Evolutionary conservation across 2,113 vertebrate species (phyloP).

Genomic region (Dryoscopus gambensis): DNA sequence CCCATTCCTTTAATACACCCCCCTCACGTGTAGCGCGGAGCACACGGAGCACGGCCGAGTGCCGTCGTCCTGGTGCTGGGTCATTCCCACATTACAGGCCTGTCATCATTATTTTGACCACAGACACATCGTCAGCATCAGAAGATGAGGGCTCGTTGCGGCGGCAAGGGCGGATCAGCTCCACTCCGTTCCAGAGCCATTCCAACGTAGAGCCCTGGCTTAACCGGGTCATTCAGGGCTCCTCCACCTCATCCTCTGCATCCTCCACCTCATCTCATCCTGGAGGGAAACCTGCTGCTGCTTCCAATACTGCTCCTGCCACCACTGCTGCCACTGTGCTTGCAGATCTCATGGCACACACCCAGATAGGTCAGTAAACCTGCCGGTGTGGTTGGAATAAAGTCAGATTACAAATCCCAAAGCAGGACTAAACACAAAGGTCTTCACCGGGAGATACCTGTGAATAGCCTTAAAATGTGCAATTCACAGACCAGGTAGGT

Average conservation of each 20-base stretch:
- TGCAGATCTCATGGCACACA: constrained; percentile 88
- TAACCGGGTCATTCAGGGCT: constrained; percentile 92
- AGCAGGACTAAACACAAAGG: not conserved
- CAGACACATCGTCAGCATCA: constrained; percentile 98
- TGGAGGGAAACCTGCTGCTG: constrained; percentile 84
- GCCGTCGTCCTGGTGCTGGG: not conserved
- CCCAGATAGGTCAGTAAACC: constrained; percentile 89
- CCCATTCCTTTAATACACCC: not conserved
- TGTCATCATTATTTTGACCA: constrained; percentile 78
- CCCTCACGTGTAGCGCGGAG: not conserved
- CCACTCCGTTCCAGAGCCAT: constrained; percentile 83
- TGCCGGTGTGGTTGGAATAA: constrained; percentile 4
- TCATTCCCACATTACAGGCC: constrained; percentile 51
- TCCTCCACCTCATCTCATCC: constrained; percentile 97
- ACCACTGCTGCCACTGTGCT: constrained; percentile 79
- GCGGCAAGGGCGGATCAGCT: constrained; percentile 85
- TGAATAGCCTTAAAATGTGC: not conserved
- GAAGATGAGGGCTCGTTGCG: constrained; percentile 96
- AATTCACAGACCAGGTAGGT: constrained; percentile 24
- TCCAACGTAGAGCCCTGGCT: constrained; percentile 91
- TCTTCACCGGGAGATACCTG: not conserved
- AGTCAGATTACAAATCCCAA: not conserved
- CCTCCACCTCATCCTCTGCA: constrained; percentile 96
- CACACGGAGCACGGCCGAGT: not conserved
- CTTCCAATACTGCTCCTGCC: constrained; percentile 72